Base-by-base conservation (phyloP, 1,140 invertebrate species). In the Philaenus spumarius region DNA sequence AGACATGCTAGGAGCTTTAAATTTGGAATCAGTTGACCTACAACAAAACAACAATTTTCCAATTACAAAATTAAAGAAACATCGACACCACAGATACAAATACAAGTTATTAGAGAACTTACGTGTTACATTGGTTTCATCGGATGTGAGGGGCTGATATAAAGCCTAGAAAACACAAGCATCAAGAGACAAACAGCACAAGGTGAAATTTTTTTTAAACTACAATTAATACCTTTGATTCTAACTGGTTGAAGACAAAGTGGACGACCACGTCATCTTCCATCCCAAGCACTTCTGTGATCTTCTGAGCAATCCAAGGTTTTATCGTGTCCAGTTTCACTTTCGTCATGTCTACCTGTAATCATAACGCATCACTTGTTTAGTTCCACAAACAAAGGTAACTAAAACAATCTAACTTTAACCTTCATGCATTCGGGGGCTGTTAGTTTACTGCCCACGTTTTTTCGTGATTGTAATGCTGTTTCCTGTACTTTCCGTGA, bases 211-310 rank as follows among this genome's bases (percentile, higher is more conserved):
- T 15, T 43, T 58, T 30, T 23, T 40, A 30, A 26, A 39, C 55
- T 15, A 47, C 26, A 46, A 71, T 73, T 30, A 30, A 30, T 77
- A 92, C 89, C 82, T 92, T 93, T 71, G 68, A 77, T 75, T 99
- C 96, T 22, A 99, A 79, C 77, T 98, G 96, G 76, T 97, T 98
- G 78, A 97, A 95, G 59, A 99, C 93, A 84, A 97, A 99, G 75
- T 98, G 95, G 59, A 97, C 89, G 45, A 99, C 86, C 14, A 99
- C 96, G 74, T 97, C 95, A 76, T 99, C 97, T 76, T 99, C 97
- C 72, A 97, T 94, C 66, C 84, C 90, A 23, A 99, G 79, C 37
- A 98, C 85, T 70, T 97, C 90, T 0, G 93, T 97, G 30, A 99
- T 88, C 73, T 94, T 92, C 67, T 93, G 87, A 22, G 93, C 90